phyloP scores from a whole-genome alignment of 92 coral and sea anemone species.

The Parazoanthus darwini region DNA sequence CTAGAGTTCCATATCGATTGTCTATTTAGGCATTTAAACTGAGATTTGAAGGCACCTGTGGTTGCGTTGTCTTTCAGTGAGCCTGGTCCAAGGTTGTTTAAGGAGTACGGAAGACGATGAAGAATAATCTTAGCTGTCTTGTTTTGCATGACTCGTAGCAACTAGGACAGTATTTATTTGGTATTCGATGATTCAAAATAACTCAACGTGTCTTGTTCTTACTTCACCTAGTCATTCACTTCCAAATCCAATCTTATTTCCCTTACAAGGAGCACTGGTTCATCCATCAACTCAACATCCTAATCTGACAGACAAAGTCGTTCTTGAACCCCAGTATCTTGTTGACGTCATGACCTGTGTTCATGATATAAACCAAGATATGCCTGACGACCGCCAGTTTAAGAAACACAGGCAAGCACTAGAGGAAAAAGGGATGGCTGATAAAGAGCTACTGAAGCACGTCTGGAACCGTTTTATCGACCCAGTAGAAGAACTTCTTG shows the following conservation, averaged over 20 bases:
- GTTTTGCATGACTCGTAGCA: too few species aligned
- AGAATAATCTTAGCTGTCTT: too few species aligned
- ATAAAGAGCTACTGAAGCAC: constrained; percentile 39
- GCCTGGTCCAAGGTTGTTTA: too few species aligned
- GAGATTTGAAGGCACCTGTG: too few species aligned
- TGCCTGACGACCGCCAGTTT: constrained; percentile 50
- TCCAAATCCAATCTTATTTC: too few species aligned
- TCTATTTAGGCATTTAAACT: too few species aligned
- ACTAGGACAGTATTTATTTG: too few species aligned
- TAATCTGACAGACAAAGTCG: constrained; percentile 45
- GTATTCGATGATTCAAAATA: not conserved
- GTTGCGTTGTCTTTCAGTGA: too few species aligned
- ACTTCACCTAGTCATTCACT: not conserved
- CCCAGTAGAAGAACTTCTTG: constrained; percentile 56
- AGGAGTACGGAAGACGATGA: too few species aligned
- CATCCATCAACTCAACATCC: constrained; percentile 43
- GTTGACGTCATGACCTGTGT: constrained; percentile 75
- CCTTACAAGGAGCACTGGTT: constrained; percentile 47
- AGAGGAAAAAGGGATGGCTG: constrained; percentile 52
- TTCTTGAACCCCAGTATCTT: constrained; percentile 66
- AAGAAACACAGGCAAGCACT: constrained; percentile 41
- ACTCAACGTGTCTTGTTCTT: not conserved
- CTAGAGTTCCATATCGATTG: too few species aligned
- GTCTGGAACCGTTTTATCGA: constrained; percentile 50
- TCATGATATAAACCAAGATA: constrained; percentile 52